Evolutionary conservation across 1,140 invertebrate genomes (phyloP), one percentile per base, ranked within the genome.

Genomic region (Portunus trituberculatus): DNA sequence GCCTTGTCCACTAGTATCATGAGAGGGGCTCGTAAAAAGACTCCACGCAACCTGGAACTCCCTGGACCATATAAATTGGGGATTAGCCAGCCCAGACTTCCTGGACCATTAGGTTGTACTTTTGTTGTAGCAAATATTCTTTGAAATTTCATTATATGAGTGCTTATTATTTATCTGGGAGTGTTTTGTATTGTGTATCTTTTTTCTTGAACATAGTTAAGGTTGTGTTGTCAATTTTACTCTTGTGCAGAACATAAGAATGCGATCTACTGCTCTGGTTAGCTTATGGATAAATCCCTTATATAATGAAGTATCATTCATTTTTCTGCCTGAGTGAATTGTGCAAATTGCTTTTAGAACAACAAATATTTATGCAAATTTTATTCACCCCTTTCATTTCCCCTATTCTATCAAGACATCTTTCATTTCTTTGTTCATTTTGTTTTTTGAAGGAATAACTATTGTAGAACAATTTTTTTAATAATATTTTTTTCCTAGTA

Each of bases 1-100:
- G 92, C 20, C 52, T 31, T 93, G 83, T 45, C 92, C 31, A 48
- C 45, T 46, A 87, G 83, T 45, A 93, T 93, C 52, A 93, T 87
- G 92, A 93, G 92, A 31, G 92, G 83, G 7, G 92, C 92, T 93
- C 83, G 92, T 3, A 93, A 87, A 31, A 93, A 93, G 28, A 93
- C 92, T 31, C 48, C 86, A 0, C 83, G 92, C 20, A 87, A 93
- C 86, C 86, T 93, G 45, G 92, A 93, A 87, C 48, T 93, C 4
- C 92, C 92, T 8, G 92, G 48, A 25, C 83, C 59, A 0, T 28
- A 7, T 31, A 83, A 93, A 84, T 48, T 93, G 16, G 92, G 92
- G 16, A 48, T 93, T 16, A 76, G 28, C 14, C 90, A 91, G 59
- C 59, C 67, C 25, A 76, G 32, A 29, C 52, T 39, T 31, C 29